Evolutionary conservation across 2,888 invertebrate genomes (phyloP).

Genomic region (Heliconius erato): DNA sequence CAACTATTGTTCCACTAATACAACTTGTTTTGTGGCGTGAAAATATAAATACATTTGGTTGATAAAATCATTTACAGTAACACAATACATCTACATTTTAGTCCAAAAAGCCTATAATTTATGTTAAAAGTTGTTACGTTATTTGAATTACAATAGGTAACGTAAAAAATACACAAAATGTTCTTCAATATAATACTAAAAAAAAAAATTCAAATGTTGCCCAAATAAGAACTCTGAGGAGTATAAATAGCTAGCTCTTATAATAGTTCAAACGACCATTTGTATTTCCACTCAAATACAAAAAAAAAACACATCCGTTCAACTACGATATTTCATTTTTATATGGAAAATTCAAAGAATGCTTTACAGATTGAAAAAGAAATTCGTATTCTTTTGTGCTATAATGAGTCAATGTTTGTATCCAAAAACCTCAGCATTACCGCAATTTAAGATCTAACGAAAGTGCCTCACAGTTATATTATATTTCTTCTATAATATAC

Average conservation of each 20-base stretch:
- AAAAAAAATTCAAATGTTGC: not conserved
- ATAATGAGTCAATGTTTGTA: not conserved
- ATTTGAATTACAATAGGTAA: not conserved
- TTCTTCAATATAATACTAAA: not conserved
- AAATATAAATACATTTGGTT: conserved; percentile 4
- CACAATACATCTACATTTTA: not conserved
- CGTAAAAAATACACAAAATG: not conserved
- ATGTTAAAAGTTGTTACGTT: not conserved
- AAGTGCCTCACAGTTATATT: not conserved
- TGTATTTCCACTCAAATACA: not conserved
- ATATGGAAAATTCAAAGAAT: no score
- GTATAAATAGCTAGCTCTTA: not conserved
- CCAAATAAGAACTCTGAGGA: not conserved
- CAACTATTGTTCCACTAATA: conserved; percentile 11
- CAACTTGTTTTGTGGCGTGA: conserved; percentile 9
- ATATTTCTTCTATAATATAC: conserved; percentile 9
- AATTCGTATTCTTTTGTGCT: not conserved
- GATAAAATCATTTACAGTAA: not conserved
- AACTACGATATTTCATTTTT: no score
- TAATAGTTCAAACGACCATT: not conserved
- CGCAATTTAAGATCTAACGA: not conserved
- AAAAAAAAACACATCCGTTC: not conserved
- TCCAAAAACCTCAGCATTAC: not conserved
- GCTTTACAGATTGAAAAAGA: not conserved
- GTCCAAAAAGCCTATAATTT: not conserved